Base-by-base conservation (phyloP, 2,113 vertebrate genomes). In the Galeopterus variegatus region DNA sequence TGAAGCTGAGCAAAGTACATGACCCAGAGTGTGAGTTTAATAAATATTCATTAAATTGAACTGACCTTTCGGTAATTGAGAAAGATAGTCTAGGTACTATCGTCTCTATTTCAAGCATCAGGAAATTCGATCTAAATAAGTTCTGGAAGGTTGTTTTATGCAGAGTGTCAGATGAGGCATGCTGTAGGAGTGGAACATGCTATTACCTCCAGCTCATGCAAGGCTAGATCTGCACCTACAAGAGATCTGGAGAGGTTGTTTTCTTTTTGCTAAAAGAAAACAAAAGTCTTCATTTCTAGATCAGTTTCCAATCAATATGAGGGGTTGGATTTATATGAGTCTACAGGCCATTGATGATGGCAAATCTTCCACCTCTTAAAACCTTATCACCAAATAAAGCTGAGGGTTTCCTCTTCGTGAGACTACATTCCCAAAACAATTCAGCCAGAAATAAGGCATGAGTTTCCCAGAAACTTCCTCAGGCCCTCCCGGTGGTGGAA, bases 391-490 rank as follows among this genome's bases (percentile, higher is more conserved):
- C 50, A 89, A 82, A 50, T 6, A 90, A 15, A 65, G n/a, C 41
- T 26, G 31, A 41, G 77, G 50, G 12, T 82, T 84, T 75, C 67
- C 84, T 58, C 11, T 8, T 95, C 58, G 79, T 58, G 65, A 77
- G 70, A 89, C n/a, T 56, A 5, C 13, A 13, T 84, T 93, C 41
- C 52, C 80, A 81, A 11, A 8, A 77, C 65, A 96, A 93, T 92
- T 64, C 64, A 56, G 28, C 28, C 54, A 94, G 92, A 93, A 95
- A 50, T 67, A 77, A 97, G 89, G 33, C 36, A 13, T 7, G 31
- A 28, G n/a, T 81, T 97, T 97, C 93, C 90, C 65, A 94, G 95
- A 89, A 97, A 10, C 60, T 21, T 95, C 72, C 52, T 45, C 67
- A 18, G 50, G 48, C 77, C 58, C 13, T 8, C 92, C 60, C 10